Conservation (phyloP, 1,140 invertebrate species). For the Hesperophylax magnus region DNA sequence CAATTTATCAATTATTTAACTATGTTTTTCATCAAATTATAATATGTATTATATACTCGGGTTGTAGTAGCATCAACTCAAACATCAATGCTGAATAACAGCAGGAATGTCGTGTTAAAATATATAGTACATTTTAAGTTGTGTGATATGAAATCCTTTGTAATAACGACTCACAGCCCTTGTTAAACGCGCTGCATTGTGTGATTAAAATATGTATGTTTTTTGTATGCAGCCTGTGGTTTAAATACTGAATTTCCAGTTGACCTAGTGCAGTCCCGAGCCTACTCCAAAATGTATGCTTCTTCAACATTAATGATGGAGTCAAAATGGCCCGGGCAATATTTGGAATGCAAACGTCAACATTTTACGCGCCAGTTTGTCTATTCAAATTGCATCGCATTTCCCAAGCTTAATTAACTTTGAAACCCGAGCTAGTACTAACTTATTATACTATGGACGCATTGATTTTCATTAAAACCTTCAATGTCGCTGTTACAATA, state of each 20-base stretch:
- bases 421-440: no score
- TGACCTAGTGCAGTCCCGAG: background rate
- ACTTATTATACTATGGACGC: no score
- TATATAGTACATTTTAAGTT: background rate
- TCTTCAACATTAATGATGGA: constrained; percentile 34
- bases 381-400: no score
- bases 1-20: background rate
- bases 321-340: background rate
- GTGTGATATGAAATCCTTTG: no score
- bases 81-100: background rate
- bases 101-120: background rate
- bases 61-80: background rate
- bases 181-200: constrained; percentile 2
- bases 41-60: background rate
- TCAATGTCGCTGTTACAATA: no score
- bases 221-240: background rate
- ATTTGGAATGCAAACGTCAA: constrained; percentile 18
- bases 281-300: constrained; percentile 41
- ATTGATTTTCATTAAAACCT: no score
- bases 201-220: constrained; percentile 41
- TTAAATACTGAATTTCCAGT: constrained; percentile 34
- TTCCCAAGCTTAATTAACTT: no score
- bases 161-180: background rate
- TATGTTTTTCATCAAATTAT: background rate
- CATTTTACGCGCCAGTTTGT: background rate